Base-by-base conservation (phyloP, 2,797 vertebrate genomes). In the Platyrinchus mystaceus region DNA sequence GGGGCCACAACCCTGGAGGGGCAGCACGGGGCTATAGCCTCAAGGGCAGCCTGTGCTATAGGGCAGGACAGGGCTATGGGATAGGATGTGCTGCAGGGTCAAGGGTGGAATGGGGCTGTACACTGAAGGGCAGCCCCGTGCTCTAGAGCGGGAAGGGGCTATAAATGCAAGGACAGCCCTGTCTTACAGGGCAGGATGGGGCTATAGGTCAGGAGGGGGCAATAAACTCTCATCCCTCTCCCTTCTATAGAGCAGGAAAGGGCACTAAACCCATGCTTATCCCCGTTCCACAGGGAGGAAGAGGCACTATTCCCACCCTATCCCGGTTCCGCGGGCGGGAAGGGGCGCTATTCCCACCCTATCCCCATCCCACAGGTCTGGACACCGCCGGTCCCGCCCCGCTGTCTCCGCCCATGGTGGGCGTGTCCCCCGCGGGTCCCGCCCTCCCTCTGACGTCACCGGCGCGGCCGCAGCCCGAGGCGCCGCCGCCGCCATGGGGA, bases 401-500 rank as follows among this genome's bases (percentile, higher is more conserved):
- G 5, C 49, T 50, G 26, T 50, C 49, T 10, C 49, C 24, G 34
- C 34, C 56, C 56, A 5, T 11, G 17, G 34, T 24, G 20, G 30
- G 24, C 36, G 70, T 5, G 32, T 14, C 13, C 3, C 3, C 8
- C 2, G 0, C 3, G 0, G 15, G 10, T 11, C 0, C n/a, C 46
- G 9, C 76, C 76, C 8, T 12, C 0, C 4, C 0, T 1, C 1
- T 52, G 68, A 22, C 52, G 68, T 34, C 6, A 50, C 5, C 9
- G 20, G 87, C 89, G 74, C 69, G 21, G 78, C 60, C 66, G 7
- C 62, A 43, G 28, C 64, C 43, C 68, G 28, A 44, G 79, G 77
- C 82, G 30, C 62, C 36, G 34, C 76, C n/a, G 59, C 93, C 90
- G 83, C 49, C 53, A 99, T 99, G 99, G 99, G 99, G 91, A 99